phyloP scores from a whole-genome alignment of 2,113 vertebrate genomes.

The Xenopus tropicalis region UCB_Xtro_10.0 CM004446.2:73986001-73986500 shows the following conservation, averaged over 20 bases:
- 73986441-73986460: no score
- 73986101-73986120: no score
- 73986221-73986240: neutral
- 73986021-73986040: no score
- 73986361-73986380: neutral
- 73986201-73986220: neutral
- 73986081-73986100: no score
- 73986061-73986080: no score
- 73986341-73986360: conserved; percentile 5
- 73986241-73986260: neutral
- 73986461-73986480: no score
- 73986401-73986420: neutral
- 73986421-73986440: neutral
- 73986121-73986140: no score
- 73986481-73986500: no score
- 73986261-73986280: neutral
- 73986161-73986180: neutral
- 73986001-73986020: no score
- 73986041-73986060: no score
- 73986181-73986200: conserved; percentile 19
- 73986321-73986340: neutral
- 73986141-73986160: no score
- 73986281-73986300: conserved; percentile 15
- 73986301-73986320: conserved; percentile 23
- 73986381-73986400: neutral